These are phyloP conservation scores for Drosophila phalerata DNA, from an alignment of 2,888 invertebrate species.

Conservation along the genomic window DNA sequence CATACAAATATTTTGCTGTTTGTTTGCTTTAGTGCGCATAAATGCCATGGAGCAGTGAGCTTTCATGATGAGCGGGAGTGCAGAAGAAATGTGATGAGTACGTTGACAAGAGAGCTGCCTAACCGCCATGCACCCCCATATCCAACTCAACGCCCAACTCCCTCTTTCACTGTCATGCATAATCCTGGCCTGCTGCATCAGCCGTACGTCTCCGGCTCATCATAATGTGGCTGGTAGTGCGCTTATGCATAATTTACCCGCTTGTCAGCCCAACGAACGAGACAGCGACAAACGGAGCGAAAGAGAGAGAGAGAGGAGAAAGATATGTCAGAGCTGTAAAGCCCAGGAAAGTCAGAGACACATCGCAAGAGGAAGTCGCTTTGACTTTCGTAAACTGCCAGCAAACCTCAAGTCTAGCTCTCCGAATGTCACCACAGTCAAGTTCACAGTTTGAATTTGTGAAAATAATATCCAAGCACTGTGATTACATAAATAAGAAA, in stretches of 20 bases:
- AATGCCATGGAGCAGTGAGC: slow-evolving; percentile 49
- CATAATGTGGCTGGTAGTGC: slow-evolving; percentile 80
- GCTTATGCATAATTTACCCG: slow-evolving; percentile 80
- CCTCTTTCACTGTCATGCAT: slow-evolving; percentile 68
- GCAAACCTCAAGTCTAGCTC: slow-evolving; percentile 30
- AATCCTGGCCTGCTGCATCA: slow-evolving; percentile 78
- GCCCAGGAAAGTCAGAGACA: slow-evolving; percentile 49
- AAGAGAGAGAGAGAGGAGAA: not conserved
- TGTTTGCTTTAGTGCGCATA: slow-evolving; percentile 79
- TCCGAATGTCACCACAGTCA: slow-evolving; percentile 7
- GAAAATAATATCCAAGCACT: slow-evolving; percentile 3
- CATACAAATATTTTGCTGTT: slow-evolving; percentile 81
- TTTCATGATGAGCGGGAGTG: not conserved
- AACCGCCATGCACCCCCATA: slow-evolving; percentile 33
- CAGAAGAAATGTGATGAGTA: slow-evolving; percentile 73
- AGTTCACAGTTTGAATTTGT: slow-evolving; percentile 17
- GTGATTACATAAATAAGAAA: slow-evolving; percentile 1
- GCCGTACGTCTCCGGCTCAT: slow-evolving; percentile 69
- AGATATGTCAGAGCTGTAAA: slow-evolving; percentile 55
- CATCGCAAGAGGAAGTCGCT: slow-evolving; percentile 10
- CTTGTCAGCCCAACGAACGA: slow-evolving; percentile 59
- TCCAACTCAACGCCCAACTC: not conserved
- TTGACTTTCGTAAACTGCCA: slow-evolving; percentile 33
- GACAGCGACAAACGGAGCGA: slow-evolving; percentile 31
- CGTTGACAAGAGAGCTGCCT: slow-evolving; percentile 74